Conservation (phyloP, 2,113 vertebrate genomes). For the Calypte anna region DNA sequence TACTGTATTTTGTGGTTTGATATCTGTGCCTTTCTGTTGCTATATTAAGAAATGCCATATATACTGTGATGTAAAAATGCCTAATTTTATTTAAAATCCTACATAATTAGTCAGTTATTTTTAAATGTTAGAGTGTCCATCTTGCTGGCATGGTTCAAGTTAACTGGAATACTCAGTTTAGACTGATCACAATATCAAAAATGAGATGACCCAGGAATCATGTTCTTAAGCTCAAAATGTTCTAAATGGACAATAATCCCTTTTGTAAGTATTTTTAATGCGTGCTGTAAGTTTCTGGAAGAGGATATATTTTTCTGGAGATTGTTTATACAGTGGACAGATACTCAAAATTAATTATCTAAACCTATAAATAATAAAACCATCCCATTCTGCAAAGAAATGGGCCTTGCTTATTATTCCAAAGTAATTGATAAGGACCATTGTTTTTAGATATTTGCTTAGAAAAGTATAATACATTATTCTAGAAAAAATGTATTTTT, state of each 20-base stretch:
- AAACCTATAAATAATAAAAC: conserved; percentile 52
- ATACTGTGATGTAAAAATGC: conserved; percentile 78
- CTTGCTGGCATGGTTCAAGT: conserved; percentile 30
- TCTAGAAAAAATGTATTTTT: conserved; percentile 30
- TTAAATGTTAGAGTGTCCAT: conserved; percentile 29
- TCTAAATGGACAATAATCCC: conserved; percentile 63
- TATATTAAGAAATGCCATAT: conserved; percentile 77
- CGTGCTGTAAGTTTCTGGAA: conserved; percentile 69
- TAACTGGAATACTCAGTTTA: conserved; percentile 22
- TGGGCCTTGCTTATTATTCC: conserved; percentile 51
- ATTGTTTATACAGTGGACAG: conserved; percentile 70
- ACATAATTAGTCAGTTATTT: conserved; percentile 66
- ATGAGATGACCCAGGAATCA: conserved; percentile 43
- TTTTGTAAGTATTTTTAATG: conserved; percentile 76
- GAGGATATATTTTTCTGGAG: conserved; percentile 76
- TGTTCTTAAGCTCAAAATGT: conserved; percentile 46
- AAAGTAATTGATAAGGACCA: conserved; percentile 41
- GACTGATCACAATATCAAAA: conserved; percentile 43
- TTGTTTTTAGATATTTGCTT: conserved; percentile 18
- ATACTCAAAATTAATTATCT: conserved; percentile 44
- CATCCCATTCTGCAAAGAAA: conserved; percentile 14
- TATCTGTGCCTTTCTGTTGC: conserved; percentile 85
- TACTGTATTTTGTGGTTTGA: conserved; percentile 80
- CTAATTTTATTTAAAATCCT: conserved; percentile 58
- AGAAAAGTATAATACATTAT: conserved; percentile 3